These are phyloP conservation scores for Neogobius melanostomus DNA, from an alignment of 2,113 vertebrate genomes.

Conservation along the genomic window DNA sequence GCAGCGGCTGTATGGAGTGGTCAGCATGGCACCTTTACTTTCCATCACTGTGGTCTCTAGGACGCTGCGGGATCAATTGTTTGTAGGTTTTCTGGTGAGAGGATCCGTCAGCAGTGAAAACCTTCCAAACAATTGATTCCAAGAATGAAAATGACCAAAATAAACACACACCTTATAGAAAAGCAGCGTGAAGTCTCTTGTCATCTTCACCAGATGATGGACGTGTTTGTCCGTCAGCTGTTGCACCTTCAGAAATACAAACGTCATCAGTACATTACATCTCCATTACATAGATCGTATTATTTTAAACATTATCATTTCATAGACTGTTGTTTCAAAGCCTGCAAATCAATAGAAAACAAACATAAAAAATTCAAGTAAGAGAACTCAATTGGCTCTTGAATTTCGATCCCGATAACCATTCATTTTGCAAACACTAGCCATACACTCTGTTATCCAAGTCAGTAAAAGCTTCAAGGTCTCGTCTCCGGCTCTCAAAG, in stretches of 20 bases:
- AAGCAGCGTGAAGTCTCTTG: constrained; percentile 86
- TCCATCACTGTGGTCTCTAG: too few relatives aligned
- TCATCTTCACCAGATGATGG: constrained; percentile 88
- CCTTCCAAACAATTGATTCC: too few relatives aligned
- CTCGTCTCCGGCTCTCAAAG: constrained; percentile 2
- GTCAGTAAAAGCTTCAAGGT: constrained; percentile 2
- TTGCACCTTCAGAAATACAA: constrained; percentile 74
- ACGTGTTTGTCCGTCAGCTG: constrained; percentile 82
- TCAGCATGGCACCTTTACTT: too few relatives aligned
- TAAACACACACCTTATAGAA: constrained; percentile 86
- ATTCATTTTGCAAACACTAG: background rate
- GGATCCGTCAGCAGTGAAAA: too few relatives aligned
- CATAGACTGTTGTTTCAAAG: constrained; percentile 17
- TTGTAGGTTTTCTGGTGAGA: too few relatives aligned
- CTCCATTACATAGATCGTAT: constrained; percentile 19
- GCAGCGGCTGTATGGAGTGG: too few relatives aligned
- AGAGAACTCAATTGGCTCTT: background rate
- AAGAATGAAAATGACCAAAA: too few relatives aligned
- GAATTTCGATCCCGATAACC: too few relatives aligned
- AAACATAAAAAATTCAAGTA: constrained; percentile 33
- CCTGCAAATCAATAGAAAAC: constrained; percentile 46
- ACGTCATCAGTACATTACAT: constrained; percentile 11
- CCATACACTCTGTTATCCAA: background rate
- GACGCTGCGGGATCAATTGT: too few relatives aligned
- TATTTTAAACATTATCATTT: constrained; percentile 35